Conservation (phyloP, 2,797 vertebrate species). For the Serranus cabrilla region DNA sequence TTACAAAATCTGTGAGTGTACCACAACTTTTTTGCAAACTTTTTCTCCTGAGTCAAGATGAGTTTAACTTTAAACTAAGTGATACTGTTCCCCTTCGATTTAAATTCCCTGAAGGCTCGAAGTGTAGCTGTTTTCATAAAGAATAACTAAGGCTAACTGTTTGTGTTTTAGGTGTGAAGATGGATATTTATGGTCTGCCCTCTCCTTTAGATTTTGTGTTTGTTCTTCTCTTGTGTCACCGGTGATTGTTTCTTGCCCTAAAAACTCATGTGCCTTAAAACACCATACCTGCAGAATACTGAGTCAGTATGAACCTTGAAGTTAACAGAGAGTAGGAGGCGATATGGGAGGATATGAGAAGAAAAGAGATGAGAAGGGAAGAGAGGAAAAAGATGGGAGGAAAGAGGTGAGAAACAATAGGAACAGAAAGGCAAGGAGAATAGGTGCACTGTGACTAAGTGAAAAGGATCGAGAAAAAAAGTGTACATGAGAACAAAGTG, state of each 20-base stretch:
- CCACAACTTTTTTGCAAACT: background rate
- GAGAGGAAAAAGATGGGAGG: conserved; percentile 53
- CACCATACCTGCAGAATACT: conserved; percentile 56
- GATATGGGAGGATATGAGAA: conserved; percentile 54
- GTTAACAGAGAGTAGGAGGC: conserved; percentile 61
- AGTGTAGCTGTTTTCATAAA: conserved; percentile 15
- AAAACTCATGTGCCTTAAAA: conserved; percentile 38
- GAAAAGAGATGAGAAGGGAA: conserved; percentile 51
- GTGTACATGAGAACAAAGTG: conserved; percentile 61
- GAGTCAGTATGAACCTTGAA: conserved; percentile 61
- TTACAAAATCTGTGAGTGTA: background rate
- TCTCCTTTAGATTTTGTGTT: conserved; percentile 10
- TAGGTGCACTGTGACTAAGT: conserved; percentile 50
- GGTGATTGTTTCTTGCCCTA: conserved; percentile 21
- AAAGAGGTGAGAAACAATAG: conserved; percentile 57
- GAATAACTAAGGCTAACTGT: background rate
- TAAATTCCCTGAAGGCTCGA: conserved; percentile 3
- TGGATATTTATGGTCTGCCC: conserved; percentile 3
- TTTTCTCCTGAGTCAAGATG: background rate
- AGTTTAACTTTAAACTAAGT: background rate
- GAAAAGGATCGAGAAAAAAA: conserved; percentile 62
- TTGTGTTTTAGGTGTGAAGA: conserved; percentile 13
- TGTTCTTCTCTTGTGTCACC: conserved; percentile 24
- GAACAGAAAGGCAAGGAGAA: conserved; percentile 50
- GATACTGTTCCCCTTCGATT: conserved; percentile 6